Evolutionary conservation across 2,797 vertebrate species (phyloP), one percentile per base, ranked within the genome.

Genomic region (Hippopotamyrus pictus): DNA sequence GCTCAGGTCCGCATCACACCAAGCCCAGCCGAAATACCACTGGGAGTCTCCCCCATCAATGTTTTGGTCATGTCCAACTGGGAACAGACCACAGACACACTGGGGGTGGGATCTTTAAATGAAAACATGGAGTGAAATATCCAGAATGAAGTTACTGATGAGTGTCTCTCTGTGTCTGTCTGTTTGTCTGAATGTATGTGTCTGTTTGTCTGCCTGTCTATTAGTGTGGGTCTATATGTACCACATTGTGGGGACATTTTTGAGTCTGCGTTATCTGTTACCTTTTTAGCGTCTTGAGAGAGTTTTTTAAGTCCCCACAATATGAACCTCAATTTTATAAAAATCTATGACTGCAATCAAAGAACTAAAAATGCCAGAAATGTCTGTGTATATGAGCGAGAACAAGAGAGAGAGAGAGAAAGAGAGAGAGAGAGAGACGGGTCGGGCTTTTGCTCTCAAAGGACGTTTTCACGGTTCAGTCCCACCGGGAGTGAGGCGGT

Each of bases 361-460:
- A 69, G 29, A 69, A 29, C 22, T 65, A 65, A 65, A 65, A 65
- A 29, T 65, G 25, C 9, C 62, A 29, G 25, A 12, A 65, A 29
- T 65, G 25, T 65, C 22, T 29, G 59, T 25, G 62, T 65, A 1
- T 65, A 62, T 25, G 57, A n/a, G 5, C 1, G 19, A 53, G 51
- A 53, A 12, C 2, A 6, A 54, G 53, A 54, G 53, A 54, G 53
- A 54, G 54, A n/a, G 19, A 59, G 69, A 41, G 51, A 54, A 14
- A 17, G 22, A 57, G 19, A 57, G 54, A n/a, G 54, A n/a, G 54
- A 59, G n/a, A 22, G n/a, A 22, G 62, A 79, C 73, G 29, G 50
- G 89, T 91, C 90, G 59, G 90, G 88, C 65, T 83, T 88, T 90
- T 48, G 88, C 92, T 85, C 19, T 86, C 51, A 88, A 25, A 89